These are phyloP conservation scores for Anorthoa munda DNA, from an alignment of 2,888 invertebrate species.

Conservation along the genomic window DNA sequence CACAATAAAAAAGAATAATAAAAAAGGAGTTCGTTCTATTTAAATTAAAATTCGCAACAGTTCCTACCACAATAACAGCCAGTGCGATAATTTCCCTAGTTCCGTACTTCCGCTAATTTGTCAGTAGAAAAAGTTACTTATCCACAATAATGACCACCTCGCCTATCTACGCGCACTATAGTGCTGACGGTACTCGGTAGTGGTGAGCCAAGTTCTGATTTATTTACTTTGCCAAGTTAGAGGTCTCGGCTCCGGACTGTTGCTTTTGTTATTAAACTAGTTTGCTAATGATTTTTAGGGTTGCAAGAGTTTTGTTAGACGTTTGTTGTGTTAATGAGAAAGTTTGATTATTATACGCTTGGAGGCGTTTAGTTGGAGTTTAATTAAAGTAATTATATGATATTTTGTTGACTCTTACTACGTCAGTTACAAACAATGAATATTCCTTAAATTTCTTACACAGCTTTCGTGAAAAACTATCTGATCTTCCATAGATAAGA, in stretches of 20 bases:
- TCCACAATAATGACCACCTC: conserved; percentile 83
- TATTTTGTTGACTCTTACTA: not conserved
- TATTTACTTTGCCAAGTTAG: conserved; percentile 76
- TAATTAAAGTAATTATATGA: conserved; percentile 7
- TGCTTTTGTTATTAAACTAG: conserved; percentile 63
- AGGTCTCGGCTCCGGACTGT: conserved; percentile 51
- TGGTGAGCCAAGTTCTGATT: conserved; percentile 79
- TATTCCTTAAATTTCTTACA: no score
- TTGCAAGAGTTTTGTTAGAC: conserved; percentile 36
- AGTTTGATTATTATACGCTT: conserved; percentile 34
- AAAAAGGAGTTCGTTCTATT: not conserved
- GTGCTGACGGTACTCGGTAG: conserved; percentile 73
- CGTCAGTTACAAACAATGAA: not conserved
- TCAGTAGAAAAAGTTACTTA: conserved; percentile 81
- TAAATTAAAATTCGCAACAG: not conserved
- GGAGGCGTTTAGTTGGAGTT: conserved; percentile 3
- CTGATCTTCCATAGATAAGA: no score
- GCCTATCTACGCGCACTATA: conserved; percentile 78
- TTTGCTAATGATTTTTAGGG: conserved; percentile 61
- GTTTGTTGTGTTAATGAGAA: conserved; percentile 42
- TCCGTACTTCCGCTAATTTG: conserved; percentile 72
- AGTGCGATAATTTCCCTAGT: conserved; percentile 49
- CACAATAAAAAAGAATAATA: not conserved
- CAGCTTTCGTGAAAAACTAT: not conserved
- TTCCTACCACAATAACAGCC: not conserved